Evolutionary conservation across 2,888 invertebrate species (phyloP), one percentile per base, ranked within the genome.

Genomic region (Anarsia innoxiella): DNA sequence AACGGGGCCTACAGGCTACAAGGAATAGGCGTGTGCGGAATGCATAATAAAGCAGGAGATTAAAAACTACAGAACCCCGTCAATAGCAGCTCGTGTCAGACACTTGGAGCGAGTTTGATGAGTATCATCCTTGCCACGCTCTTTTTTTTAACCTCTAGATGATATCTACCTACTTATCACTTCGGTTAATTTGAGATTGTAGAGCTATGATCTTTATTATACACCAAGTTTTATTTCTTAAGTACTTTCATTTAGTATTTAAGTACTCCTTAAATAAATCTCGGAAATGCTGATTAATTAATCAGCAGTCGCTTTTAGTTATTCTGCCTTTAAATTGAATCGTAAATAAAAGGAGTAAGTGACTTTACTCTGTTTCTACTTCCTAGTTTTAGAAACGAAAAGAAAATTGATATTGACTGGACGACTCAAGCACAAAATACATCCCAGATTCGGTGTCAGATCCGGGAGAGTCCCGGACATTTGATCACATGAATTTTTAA

Each of bases 31-130:
- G 83, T 83, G 83, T 66, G 54, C 72, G 63, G 83, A 79, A 80
- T 84, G 83, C 67, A 84, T 83, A 84, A 84, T 82, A 72, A 63
- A 75, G 71, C 59, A 66, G 71, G 62, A 76, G 77, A 83, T 83
- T 84, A 84, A 82, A 83, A 84, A 80, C 78, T 82, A 77, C 68
- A 76, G 67, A 75, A 73, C 65, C 75, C 64, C 79, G 80, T 80
- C 82, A 76, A 79, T 76, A 74, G 47, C 76, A 76, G 66, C 45
- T 45, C 49, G 47, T 44, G 49, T 41, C 42, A 45, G 41, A 49
- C 44, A 45, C 45, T 53, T 57, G 54, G 53, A 46, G 46, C 40
- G 41, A 42, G 23, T 11, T 29, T 25, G 34, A 30, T 29, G 28
- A 38, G 27, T 12, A 12, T 31, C 31, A 13, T 31, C 14, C 19